A percentile compares a stretch with the other conserved stretches of the same genome.
Conservation (phyloP, 2,113 vertebrate genomes). For the Actinemys pallida region DNA sequence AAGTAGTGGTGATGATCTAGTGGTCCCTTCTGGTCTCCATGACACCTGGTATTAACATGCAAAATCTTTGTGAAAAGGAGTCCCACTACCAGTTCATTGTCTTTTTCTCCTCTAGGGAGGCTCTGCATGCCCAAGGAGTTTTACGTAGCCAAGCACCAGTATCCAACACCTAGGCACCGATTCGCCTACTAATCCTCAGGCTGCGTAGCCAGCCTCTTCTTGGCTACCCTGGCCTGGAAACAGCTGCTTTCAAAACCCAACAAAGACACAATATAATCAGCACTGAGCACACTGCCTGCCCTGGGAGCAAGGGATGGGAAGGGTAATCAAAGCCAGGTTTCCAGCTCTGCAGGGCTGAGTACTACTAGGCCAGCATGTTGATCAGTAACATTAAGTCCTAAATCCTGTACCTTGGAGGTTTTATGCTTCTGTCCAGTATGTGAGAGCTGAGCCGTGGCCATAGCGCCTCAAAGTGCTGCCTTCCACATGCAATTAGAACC, state of each 20-base stretch:
- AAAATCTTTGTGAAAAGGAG: not conserved
- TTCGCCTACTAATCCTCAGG: not conserved
- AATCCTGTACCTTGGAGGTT: conserved; percentile 68
- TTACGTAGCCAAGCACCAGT: not conserved
- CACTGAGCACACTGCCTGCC: not conserved
- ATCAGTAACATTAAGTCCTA: not conserved
- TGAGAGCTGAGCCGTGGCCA: conserved; percentile 72
- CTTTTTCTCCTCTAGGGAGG: not conserved
- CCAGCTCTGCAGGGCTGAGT: not conserved
- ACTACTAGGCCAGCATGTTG: not conserved
- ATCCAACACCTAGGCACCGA: not conserved
- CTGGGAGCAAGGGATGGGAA: not conserved
- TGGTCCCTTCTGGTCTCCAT: not conserved
- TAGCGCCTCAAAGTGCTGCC: conserved; percentile 38
- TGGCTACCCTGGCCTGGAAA: not conserved
- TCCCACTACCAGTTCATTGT: not conserved
- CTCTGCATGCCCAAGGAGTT: not conserved
- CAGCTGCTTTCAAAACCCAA: not conserved
- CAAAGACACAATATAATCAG: not conserved
- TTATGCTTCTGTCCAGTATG: conserved; percentile 38
- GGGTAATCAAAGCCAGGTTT: not conserved
- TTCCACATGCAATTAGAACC: conserved; percentile 41
- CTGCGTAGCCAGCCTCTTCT: not conserved
- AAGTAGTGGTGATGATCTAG: not conserved
- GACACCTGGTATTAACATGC: not conserved